A percentile compares a stretch with the other conserved stretches of the same genome.
phyloP scores from a whole-genome alignment of 2,797 vertebrate genomes.

The Ctenosaura bakeri region DNA sequence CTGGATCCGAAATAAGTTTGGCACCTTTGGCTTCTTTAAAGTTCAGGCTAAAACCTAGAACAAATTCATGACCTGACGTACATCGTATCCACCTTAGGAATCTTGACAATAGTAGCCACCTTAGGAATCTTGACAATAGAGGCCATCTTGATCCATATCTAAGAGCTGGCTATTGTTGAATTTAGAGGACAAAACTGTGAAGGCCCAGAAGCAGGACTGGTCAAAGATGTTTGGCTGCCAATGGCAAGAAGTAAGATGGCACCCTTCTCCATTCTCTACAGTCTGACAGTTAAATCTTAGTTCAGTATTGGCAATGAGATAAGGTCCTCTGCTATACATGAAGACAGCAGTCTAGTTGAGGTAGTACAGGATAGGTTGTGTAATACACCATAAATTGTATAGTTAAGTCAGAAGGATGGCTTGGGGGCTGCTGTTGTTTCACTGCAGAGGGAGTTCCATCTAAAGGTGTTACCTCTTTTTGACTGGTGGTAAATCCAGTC shows the following conservation, averaged over 20 bases:
- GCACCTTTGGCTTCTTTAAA: no score
- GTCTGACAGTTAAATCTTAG: neutral
- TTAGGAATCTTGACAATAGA: slow-evolving; percentile 74
- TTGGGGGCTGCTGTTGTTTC: neutral
- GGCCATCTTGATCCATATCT: slow-evolving; percentile 56
- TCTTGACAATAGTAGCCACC: no score
- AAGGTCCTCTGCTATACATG: neutral
- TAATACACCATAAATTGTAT: neutral
- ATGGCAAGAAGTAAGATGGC: neutral
- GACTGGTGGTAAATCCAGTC: neutral
- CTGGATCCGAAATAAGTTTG: no score
- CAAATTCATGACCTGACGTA: no score
- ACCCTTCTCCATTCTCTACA: neutral
- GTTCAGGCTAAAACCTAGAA: no score
- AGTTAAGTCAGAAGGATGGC: neutral
- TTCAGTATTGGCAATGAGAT: neutral
- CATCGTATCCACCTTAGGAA: no score
- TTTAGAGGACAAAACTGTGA: neutral
- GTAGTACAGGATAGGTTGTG: neutral
- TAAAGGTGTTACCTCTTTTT: neutral
- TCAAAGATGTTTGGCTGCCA: neutral
- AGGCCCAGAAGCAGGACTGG: neutral
- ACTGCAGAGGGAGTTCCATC: neutral
- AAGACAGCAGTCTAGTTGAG: neutral
- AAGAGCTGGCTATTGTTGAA: slow-evolving; percentile 5